A percentile compares a stretch with the other conserved stretches of the same genome.
These are phyloP conservation scores for Lasioglossum pauxillum DNA, from an alignment of 2,888 invertebrate genomes.

Conservation along the genomic window DNA sequence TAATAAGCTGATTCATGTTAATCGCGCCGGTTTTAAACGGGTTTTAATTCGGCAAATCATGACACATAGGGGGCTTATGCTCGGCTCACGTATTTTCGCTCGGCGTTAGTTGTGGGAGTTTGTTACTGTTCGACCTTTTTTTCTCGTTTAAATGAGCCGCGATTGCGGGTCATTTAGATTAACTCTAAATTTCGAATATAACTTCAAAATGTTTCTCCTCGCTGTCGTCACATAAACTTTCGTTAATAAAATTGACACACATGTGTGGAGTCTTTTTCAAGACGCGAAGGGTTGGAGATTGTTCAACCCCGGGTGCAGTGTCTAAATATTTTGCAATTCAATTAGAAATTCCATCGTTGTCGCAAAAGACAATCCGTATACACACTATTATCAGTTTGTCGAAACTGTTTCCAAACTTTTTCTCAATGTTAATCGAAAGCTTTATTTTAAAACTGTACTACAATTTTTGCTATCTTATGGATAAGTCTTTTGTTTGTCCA, in stretches of 20 bases:
- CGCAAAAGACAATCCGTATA: too few relatives aligned
- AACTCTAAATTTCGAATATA: not conserved
- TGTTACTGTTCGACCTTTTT: slow-evolving; percentile 39
- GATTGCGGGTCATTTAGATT: slow-evolving; percentile 13
- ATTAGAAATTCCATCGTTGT: too few relatives aligned
- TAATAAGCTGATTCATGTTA: slow-evolving; percentile 62
- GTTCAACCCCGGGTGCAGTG: not conserved
- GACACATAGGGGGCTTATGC: slow-evolving; percentile 52
- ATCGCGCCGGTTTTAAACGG: slow-evolving; percentile 55
- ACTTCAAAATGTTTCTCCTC: not conserved
- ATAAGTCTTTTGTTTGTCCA: too few relatives aligned
- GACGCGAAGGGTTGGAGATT: not conserved
- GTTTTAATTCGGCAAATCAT: slow-evolving; percentile 60
- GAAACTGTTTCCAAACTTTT: not conserved
- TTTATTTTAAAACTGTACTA: not conserved
- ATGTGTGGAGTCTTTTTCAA: not conserved
- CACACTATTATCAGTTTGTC: not conserved
- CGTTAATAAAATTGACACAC: not conserved
- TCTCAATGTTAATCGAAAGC: not conserved
- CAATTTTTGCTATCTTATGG: not conserved
- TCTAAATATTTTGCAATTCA: not conserved
- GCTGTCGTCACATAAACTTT: not conserved
- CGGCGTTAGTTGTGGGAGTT: slow-evolving; percentile 26
- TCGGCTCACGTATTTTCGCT: slow-evolving; percentile 45
- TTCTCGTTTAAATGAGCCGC: not conserved